These are phyloP conservation scores for Pseudococcus longispinus DNA, from an alignment of 2,888 invertebrate genomes.

Conservation along the genomic window DNA sequence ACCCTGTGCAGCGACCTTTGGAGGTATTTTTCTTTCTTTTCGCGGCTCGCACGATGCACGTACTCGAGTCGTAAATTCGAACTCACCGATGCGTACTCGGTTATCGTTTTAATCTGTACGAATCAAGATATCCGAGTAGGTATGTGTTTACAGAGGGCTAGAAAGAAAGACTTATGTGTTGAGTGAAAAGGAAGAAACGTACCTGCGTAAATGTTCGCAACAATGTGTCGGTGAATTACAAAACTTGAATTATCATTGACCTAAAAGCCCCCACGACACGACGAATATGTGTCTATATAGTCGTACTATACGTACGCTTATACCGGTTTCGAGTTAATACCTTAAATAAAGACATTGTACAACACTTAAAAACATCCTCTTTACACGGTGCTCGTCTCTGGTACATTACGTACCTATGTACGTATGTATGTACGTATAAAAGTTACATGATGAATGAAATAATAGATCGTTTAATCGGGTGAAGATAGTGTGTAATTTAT, in stretches of 20 bases:
- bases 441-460: conserved; percentile 37
- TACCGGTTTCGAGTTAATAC: conserved; percentile 53
- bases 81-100: not conserved
- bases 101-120: conserved; percentile 38
- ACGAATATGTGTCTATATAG: not conserved
- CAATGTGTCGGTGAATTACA: conserved; percentile 45
- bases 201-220: conserved; percentile 7
- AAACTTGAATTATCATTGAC: conserved; percentile 51
- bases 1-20: not conserved
- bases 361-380: conserved; percentile 52
- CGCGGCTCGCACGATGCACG: not conserved
- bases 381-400: conserved; percentile 1
- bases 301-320: not conserved
- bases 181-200: not conserved
- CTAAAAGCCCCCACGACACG: conserved; percentile 42
- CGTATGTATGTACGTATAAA: not conserved
- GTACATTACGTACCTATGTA: too few species aligned
- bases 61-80: not conserved
- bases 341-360: conserved; percentile 54
- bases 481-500: conserved; percentile 54
- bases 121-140: not conserved
- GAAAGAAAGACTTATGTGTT: not conserved
- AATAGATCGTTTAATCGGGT: conserved; percentile 51
- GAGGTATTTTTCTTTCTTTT: not conserved
- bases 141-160: not conserved